Conservation (phyloP, 2,888 invertebrate genomes). For the Aleiodes testaceus region DNA sequence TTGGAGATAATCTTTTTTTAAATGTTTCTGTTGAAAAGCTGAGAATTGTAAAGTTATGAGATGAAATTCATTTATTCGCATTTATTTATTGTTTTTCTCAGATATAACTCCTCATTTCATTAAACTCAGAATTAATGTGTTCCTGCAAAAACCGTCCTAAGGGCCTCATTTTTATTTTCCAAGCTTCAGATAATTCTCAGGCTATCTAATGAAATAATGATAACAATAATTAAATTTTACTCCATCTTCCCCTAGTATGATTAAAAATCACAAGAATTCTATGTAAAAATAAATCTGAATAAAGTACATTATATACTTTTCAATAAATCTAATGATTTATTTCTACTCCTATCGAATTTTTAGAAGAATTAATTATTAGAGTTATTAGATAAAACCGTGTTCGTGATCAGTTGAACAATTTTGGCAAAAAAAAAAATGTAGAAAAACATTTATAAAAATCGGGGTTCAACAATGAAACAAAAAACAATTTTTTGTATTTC, state of each 20-base stretch:
- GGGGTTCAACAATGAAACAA: conserved; percentile 13
- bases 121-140: conserved; percentile 18
- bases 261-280: conserved; percentile 46
- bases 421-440: background rate
- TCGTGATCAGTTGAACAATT: conserved; percentile 1
- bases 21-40: too few species aligned
- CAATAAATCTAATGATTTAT: conserved; percentile 32
- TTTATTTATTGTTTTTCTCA: background rate
- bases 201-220: conserved; percentile 30
- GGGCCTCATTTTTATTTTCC: conserved; percentile 16
- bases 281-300: conserved; percentile 52
- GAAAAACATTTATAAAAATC: background rate
- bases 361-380: too few species aligned
- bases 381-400: conserved; percentile 4
- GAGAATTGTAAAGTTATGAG: background rate
- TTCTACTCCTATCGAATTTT: background rate
- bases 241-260: too few species aligned
- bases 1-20: too few species aligned
- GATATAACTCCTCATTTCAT: background rate
- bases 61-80: too few species aligned
- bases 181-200: conserved; percentile 29
- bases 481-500: conserved; percentile 35
- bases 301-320: conserved; percentile 57
- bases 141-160: conserved; percentile 6
- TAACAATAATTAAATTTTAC: too few species aligned